Conservation (phyloP, 2,888 invertebrate genomes). For the Yponomeuta malinellus region DNA sequence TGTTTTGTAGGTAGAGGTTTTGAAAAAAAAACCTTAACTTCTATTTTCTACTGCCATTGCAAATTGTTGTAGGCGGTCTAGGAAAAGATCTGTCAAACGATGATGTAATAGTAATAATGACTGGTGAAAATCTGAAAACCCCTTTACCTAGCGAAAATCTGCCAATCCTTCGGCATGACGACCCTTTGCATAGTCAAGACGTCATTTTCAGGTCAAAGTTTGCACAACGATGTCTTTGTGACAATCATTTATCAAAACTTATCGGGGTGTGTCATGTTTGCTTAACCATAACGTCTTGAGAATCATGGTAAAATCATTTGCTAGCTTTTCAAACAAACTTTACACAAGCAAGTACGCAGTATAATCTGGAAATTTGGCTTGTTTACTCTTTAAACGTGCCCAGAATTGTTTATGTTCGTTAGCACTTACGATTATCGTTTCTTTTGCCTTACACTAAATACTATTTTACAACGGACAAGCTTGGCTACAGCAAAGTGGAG, state of each 20-base stretch:
- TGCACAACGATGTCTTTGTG: too few species aligned
- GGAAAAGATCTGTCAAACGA: too few species aligned
- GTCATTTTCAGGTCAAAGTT: too few species aligned
- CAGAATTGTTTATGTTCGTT: background rate
- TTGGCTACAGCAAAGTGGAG: background rate
- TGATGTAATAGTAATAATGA: too few species aligned
- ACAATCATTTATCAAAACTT: background rate
- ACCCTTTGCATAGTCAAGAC: too few species aligned
- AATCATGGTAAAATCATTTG: background rate
- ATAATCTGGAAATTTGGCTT: background rate
- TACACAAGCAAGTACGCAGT: background rate
- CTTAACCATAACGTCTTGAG: background rate
- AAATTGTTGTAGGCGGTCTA: too few species aligned
- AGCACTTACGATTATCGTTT: background rate
- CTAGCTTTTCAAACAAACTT: background rate
- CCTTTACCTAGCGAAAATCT: too few species aligned
- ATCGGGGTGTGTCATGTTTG: background rate
- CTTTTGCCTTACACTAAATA: background rate
- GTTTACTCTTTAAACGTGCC: background rate
- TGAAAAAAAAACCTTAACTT: too few species aligned
- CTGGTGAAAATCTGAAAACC: too few species aligned
- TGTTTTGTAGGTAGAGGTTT: too few species aligned
- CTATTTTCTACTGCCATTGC: too few species aligned
- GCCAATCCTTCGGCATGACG: too few species aligned
- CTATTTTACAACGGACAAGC: background rate